These are phyloP conservation scores for Pelusios castaneus DNA, from an alignment of 2,113 vertebrate species.

Conservation along the genomic window DNA sequence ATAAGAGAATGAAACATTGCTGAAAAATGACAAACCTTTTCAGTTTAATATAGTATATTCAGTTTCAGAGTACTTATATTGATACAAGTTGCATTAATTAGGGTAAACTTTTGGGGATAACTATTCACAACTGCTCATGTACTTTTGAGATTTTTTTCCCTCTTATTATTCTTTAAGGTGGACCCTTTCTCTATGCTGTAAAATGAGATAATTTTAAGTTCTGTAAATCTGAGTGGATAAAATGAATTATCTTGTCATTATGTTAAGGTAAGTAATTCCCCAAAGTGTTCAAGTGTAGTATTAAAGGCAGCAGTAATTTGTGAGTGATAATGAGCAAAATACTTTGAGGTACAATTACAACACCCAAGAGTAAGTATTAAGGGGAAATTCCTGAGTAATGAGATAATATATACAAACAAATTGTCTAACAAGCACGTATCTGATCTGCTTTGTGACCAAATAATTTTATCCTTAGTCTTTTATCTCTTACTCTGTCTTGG, in stretches of 20 bases:
- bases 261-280: fast-evolving
- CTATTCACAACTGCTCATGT: too few species aligned
- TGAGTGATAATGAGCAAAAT: not conserved
- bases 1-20: not conserved
- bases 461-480: slow-evolving; percentile 6
- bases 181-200: too few species aligned
- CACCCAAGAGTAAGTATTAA: not conserved
- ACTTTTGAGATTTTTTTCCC: too few species aligned
- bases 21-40: not conserved
- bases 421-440: slow-evolving; percentile 6
- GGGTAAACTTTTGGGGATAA: not conserved
- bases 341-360: not conserved
- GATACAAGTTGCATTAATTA: not conserved
- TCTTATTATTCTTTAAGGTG: too few species aligned
- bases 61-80: not conserved
- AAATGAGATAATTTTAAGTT: too few species aligned
- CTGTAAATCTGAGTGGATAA: not conserved
- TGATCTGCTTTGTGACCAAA: slow-evolving; percentile 34
- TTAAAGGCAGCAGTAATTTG: not conserved
- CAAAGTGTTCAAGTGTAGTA: not conserved
- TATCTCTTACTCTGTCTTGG: slow-evolving; percentile 9
- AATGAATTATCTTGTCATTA: not conserved
- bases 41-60: not conserved
- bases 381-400: slow-evolving; percentile 31
- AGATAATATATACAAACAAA: slow-evolving; percentile 13